Evolutionary conservation across 1,140 invertebrate species (phyloP), one percentile per base, ranked within the genome.

Genomic region (Pissodes strobi): DNA sequence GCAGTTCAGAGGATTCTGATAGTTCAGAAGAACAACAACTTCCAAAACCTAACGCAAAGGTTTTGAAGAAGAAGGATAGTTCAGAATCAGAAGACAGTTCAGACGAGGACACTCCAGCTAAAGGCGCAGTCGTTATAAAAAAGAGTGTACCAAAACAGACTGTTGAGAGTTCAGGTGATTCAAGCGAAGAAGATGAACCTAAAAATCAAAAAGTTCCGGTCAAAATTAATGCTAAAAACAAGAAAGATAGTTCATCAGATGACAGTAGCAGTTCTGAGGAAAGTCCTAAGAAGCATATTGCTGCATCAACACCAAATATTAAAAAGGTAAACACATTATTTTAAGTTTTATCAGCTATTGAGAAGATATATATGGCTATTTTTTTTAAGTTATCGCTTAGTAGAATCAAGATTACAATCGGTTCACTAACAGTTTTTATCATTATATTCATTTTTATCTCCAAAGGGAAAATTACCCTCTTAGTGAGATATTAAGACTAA

Each of bases 1-100:
- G 46, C 41, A 46, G 30, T 21, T 52, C 49, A 9, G 74, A 76
- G 4, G 72, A 74, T 1, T 41, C 34, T 22, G 65, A 69, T n/a
- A 64, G 57, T 43, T 65, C 59, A 25, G 66, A 66, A 8, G 67
- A 71, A 12, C 53, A 30, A 13, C 22, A 52, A 52, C 22, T 10
- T 8, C 49, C 49, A 48, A 48, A 18, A 21, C 45, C 45, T 22
- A 48, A n/a, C n/a, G n/a, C 22, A 21, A 48, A 48, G 8, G 18
- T 53, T 57, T 66, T 10, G 51, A 72, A 64, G 15, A 70, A 68
- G 37, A 63, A 64, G 25, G 58, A 57, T 43, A 67, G 66, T 67
- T 19, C 66, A 68, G 9, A 19, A 12, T 27, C 23, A 17, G 64
- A 65, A 55, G 55, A 49, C n/a, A 60, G 53, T 17, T 51, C 64